Percentiles rank a stretch among this genome's conserved stretches.
These are phyloP conservation scores for Microtus montanus DNA, from an alignment of 2,113 vertebrate species.

Conservation along the genomic window DNA sequence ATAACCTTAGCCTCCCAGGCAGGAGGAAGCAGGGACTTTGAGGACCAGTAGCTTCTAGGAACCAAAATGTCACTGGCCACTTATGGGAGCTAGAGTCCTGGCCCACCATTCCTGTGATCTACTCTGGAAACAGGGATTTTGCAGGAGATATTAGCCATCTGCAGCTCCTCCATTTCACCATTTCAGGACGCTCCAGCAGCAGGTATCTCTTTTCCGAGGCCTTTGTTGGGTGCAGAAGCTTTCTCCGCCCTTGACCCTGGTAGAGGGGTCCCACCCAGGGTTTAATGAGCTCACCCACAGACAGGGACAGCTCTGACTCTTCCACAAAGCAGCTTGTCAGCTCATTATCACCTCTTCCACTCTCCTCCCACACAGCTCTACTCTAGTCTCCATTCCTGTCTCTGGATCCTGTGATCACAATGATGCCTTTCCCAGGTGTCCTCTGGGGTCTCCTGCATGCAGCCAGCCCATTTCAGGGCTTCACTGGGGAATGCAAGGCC, in stretches of 20 bases:
- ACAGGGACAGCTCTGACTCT: background rate
- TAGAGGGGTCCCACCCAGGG: background rate
- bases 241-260: background rate
- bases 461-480: no score
- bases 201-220: background rate
- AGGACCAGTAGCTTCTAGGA: background rate
- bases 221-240: background rate
- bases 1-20: no score
- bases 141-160: background rate
- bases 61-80: background rate
- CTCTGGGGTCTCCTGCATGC: background rate
- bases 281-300: background rate
- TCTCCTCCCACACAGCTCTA: background rate
- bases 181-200: background rate
- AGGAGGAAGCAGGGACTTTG: background rate
- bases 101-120: background rate
- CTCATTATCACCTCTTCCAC: background rate
- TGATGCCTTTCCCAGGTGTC: fast-evolving
- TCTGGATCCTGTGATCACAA: background rate
- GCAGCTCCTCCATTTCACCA: background rate
- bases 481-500: background rate
- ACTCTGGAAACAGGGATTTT: background rate
- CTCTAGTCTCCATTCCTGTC: background rate
- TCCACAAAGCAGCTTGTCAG: fast-evolving
- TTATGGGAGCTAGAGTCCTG: background rate